Evolutionary conservation across 2,888 invertebrate species (phyloP).

Genomic region (Mycalesis mineus): DNA sequence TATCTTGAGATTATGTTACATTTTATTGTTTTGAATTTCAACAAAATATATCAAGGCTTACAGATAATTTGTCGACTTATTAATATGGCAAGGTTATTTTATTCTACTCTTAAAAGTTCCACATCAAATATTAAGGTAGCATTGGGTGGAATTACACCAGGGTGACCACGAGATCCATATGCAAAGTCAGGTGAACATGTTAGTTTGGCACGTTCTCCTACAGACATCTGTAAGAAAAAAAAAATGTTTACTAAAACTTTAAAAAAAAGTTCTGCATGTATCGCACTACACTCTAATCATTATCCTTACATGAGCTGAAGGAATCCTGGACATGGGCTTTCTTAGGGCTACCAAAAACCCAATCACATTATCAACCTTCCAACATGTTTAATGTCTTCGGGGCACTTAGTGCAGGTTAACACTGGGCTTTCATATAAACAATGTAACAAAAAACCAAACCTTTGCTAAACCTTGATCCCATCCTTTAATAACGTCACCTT

Average conservation of each 20-base stretch:
- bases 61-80: not conserved
- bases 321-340: too few species aligned
- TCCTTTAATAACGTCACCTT: conserved; percentile 98
- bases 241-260: too few species aligned
- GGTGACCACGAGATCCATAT: conserved; percentile 94
- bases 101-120: conserved; percentile 93
- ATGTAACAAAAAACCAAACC: conserved; percentile 61
- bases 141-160: conserved; percentile 96
- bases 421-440: too few species aligned
- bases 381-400: too few species aligned
- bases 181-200: conserved; percentile 97
- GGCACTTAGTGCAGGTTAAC: too few species aligned
- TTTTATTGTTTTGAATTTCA: not conserved
- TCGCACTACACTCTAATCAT: too few species aligned
- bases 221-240: conserved; percentile 84
- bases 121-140: conserved; percentile 97
- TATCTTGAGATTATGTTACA: not conserved
- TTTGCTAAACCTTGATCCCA: conserved; percentile 98
- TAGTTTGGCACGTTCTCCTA: conserved; percentile 94
- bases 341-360: too few species aligned
- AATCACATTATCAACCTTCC: too few species aligned
- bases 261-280: too few species aligned
- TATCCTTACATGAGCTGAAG: too few species aligned
- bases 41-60: not conserved
- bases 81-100: conserved; percentile 37